phyloP scores from a whole-genome alignment of 2,888 invertebrate genomes.

The Oxycera nigricornis region DNA sequence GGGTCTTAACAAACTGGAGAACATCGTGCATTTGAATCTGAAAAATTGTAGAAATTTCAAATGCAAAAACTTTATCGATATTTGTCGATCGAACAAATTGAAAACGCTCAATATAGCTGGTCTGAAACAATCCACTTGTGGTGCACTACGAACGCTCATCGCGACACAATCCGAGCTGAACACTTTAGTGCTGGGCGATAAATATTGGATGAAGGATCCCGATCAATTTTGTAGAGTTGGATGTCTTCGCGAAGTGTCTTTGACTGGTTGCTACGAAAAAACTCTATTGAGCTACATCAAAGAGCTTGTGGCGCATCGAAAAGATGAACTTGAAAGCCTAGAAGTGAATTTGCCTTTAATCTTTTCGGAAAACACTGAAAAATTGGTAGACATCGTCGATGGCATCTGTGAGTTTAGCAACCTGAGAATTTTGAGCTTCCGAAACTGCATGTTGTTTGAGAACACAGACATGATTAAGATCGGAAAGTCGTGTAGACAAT shows the following conservation, averaged over 20 bases:
- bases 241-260: background rate
- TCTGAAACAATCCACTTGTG: background rate
- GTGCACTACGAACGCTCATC: background rate
- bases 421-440: background rate
- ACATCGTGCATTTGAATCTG: background rate
- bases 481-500: background rate
- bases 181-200: background rate
- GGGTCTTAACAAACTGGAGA: background rate
- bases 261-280: background rate
- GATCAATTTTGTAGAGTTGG: background rate
- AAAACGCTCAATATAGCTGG: background rate
- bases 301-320: background rate
- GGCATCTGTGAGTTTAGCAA: conserved; percentile 1
- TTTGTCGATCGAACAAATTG: background rate
- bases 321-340: background rate
- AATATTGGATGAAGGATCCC: background rate
- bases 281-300: background rate
- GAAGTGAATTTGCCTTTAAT: background rate
- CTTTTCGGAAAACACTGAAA: background rate
- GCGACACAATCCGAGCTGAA: background rate
- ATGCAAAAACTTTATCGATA: background rate
- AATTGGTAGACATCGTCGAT: background rate
- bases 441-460: background rate
- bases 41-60: conserved; percentile 6
- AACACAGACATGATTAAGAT: background rate